These are phyloP conservation scores for Pseudococcus jackbeardsleyi DNA, from an alignment of 2,888 invertebrate species.

Conservation along the genomic window DNA sequence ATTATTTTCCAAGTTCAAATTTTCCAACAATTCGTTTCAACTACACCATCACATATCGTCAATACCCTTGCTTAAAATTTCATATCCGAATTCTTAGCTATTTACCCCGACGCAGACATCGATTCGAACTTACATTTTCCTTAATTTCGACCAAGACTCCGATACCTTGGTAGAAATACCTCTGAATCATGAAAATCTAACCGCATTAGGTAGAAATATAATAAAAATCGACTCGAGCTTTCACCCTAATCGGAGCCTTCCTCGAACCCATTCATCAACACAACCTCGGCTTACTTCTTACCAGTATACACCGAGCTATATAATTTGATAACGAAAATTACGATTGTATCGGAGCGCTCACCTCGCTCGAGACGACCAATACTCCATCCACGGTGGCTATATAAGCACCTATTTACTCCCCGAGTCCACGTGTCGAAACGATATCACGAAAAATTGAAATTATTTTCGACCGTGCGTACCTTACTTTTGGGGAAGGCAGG, in stretches of 20 bases:
- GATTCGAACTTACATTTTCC: neutral
- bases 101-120: neutral
- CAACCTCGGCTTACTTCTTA: neutral
- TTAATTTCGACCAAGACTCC: neutral
- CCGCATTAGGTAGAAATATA: neutral
- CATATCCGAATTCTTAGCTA: too few relatives aligned
- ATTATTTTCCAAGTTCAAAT: too few relatives aligned
- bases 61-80: too few relatives aligned
- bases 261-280: too few relatives aligned
- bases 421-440: constrained; percentile 11
- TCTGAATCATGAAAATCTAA: neutral
- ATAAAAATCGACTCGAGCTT: constrained; percentile 12
- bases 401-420: neutral
- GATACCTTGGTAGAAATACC: neutral
- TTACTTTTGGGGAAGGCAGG: too few relatives aligned
- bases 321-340: constrained; percentile 29
- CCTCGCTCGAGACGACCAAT: neutral
- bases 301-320: neutral
- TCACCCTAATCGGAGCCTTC: neutral
- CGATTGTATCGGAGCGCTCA: neutral
- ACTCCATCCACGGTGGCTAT: neutral
- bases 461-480: neutral
- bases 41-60: too few relatives aligned
- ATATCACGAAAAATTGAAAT: constrained; percentile 35
- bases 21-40: too few relatives aligned